Evolutionary conservation across 2,797 vertebrate species (phyloP), one percentile per base, ranked within the genome.

Genomic region (Cuculus canorus): DNA sequence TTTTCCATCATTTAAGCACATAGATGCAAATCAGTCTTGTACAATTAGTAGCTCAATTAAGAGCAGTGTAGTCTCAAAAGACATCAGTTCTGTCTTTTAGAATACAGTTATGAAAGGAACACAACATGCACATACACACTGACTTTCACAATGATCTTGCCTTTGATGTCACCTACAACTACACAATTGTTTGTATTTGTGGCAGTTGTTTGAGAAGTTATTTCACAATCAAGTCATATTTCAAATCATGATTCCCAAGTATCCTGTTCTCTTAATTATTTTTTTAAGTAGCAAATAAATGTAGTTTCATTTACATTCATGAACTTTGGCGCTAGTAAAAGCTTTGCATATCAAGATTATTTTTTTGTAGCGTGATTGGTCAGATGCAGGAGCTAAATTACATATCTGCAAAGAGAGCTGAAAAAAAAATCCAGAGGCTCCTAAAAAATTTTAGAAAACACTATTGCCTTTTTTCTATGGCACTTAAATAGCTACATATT

Each of bases 361-460:
- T 75, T 92, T 83, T 66, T 68, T 70, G 53, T 60, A 75, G 32
- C n/a, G 24, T 4, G 57, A 73, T 27, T 73, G 22, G 33, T 91
- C 65, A 88, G 73, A 91, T 75, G n/a, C 65, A 90, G 76, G 54
- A 88, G 21, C 54, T 88, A 90, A 92, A 71, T 72, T 83, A 84
- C 32, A 39, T 88, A 95, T 78, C 61, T 93, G 69, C 86, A 92
- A 87, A 1, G 22, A 69, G 79, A 81, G 37, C 17, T 59, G 68
- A 95, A 83, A 88, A 90, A 88, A 83, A 86, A 28, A 45, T 35
- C 21, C 37, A 68, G 37, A 92, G 52, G 59, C 30, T 64, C 69
- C 69, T 91, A 72, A 48, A 92, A 69, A 30, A 59, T 96, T 78
- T 75, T 35, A 63, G 82, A 95, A 93, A 93, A 93, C 93, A 96